Base-by-base conservation (phyloP, 2,113 vertebrate species). In the Oenanthe oenanthe region DNA sequence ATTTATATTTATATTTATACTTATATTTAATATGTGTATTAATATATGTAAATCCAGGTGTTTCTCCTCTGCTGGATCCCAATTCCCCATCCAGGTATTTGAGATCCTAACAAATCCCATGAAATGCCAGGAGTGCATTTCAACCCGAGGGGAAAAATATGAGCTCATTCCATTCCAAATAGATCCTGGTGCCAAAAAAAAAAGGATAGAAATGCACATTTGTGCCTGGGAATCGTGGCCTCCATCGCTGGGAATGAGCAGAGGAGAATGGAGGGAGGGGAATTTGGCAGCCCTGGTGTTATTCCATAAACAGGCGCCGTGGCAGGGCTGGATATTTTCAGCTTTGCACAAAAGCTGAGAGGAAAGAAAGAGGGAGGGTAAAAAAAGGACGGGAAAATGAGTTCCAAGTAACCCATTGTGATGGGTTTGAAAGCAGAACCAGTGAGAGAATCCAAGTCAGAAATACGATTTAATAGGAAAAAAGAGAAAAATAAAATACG, bases 201-300 rank as follows among this genome's bases (percentile, higher is more conserved):
- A 6, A 43, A 32, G 76, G 76, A 22, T 42, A 76, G 48, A 93
- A 95, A 94, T 95, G 45, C 50, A 1, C 21, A 20, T 47, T 50
- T 20, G n/a, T 77, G 12, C 73, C 54, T 72, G 29, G 32, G 31
- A 34, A 40, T 40, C 12, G 58, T 60, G 67, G 68, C 74, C 93
- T 82, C 7, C 7, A 1, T 57, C 71, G 63, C 57, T 57, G 57
- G 28, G 85, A 42, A 89, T 45, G 56, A 82, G 93, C 89, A 47
- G 31, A 4, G 28, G 66, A 91, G 87, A 75, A 61, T 36, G 81
- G 87, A 78, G 94, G 94, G 92, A 25, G 81, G 95, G 25, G 62
- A 82, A 54, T 68, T 86, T 94, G 91, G 88, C 80, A 85, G 51
- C 47, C 22, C 42, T 7, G 38, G 3, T 7, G 3, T 62, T 12